Evolutionary conservation across 1,140 invertebrate genomes (phyloP).

Genomic region (Diachasmimorpha longicaudata): DNA sequence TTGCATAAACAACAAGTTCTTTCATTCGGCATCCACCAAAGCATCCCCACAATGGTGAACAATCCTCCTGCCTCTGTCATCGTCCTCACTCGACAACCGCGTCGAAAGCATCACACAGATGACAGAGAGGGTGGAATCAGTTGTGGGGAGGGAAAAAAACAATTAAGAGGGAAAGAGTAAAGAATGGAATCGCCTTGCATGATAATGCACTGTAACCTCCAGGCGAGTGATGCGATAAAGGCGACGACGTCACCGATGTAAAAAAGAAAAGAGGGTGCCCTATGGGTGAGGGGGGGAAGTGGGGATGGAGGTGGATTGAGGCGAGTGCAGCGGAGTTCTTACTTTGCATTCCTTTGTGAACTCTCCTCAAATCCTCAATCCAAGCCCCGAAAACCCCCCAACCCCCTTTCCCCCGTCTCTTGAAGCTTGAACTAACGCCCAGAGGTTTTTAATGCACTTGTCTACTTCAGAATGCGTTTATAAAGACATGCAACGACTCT

Average conservation of each 20-base stretch:
- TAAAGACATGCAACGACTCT: constrained; percentile 57
- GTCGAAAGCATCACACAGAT: constrained; percentile 4
- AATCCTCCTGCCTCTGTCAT: neutral
- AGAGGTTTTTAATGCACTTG: constrained; percentile 62
- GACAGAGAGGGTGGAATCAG: neutral
- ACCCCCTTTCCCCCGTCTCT: constrained; percentile 40
- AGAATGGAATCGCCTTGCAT: constrained; percentile 49
- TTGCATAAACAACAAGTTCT: too few relatives aligned
- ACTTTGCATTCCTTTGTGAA: constrained; percentile 63
- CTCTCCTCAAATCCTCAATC: constrained; percentile 47
- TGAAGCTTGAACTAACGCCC: constrained; percentile 59
- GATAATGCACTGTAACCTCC: constrained; percentile 58
- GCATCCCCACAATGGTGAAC: neutral
- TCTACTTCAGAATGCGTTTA: constrained; percentile 60
- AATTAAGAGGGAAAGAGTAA: constrained; percentile 47
- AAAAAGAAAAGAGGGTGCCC: constrained; percentile 29
- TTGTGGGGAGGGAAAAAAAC: constrained; percentile 37
- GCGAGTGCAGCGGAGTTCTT: constrained; percentile 49
- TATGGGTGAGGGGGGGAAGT: neutral
- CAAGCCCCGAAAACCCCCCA: constrained; percentile 30
- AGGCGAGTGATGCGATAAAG: constrained; percentile 46
- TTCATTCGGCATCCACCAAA: neutral
- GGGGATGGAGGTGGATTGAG: neutral
- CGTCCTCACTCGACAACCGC: neutral
- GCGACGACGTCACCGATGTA: constrained; percentile 44